Conservation (phyloP, 2,113 vertebrate genomes). For the Dicaeum eximium region DNA sequence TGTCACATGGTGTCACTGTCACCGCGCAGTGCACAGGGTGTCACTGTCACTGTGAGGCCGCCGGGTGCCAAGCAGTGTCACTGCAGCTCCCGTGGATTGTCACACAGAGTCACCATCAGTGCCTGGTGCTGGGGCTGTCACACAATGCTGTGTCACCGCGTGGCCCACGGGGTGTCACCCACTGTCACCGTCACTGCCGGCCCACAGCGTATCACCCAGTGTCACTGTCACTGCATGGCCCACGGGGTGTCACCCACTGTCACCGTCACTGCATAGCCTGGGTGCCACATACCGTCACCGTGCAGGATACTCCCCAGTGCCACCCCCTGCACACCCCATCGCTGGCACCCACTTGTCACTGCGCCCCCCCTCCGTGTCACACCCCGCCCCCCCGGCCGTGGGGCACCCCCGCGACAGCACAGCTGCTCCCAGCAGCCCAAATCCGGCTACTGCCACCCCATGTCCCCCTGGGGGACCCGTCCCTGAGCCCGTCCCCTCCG, state of each 20-base stretch:
- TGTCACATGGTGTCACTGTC: conserved; percentile 52
- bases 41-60: neutral
- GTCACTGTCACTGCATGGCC: neutral
- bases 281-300: neutral
- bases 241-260: neutral
- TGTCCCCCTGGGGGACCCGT: neutral
- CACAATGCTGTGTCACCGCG: neutral
- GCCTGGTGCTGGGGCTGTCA: neutral
- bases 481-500: neutral
- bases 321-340: neutral
- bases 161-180: neutral
- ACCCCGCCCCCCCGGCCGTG: rapidly evolving
- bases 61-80: neutral
- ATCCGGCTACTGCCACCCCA: neutral
- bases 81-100: conserved; percentile 45
- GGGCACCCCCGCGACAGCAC: neutral
- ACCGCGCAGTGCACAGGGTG: neutral
- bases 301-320: neutral
- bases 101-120: neutral
- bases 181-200: neutral
- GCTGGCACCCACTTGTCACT: neutral
- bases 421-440: neutral
- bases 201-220: neutral
- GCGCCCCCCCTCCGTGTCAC: rapidly evolving
- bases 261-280: neutral